Evolutionary conservation across 2,113 vertebrate species (phyloP), one percentile per base, ranked within the genome.

Genomic region (Peromyscus californicus): DNA sequence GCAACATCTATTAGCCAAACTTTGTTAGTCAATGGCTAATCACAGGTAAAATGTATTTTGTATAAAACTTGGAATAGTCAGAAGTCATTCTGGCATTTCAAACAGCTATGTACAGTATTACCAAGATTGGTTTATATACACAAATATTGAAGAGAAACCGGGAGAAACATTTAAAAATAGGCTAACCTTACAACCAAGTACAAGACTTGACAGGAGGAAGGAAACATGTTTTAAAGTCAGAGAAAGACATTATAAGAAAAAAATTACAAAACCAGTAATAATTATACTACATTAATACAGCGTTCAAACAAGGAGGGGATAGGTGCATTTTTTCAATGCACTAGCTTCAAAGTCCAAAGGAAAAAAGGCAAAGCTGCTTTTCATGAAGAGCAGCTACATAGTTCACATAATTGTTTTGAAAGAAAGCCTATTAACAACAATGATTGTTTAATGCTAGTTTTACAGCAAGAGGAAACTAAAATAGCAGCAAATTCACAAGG

Each of bases 391-490:
- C 98, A 99, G 98, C 98, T 97, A 93, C 21, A 69, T 97, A 97
- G 98, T 98, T 98, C 98, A 98, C 96, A 98, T 99, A 98, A 98
- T 98, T 98, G 97, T 98, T 98, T 98, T 87, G 65, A 98, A 98
- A 98, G 97, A 98, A 98, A 99, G 97, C 97, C 97, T 98, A 98
- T 98, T 98, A 99, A 99, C 98, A 98, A 99, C 98, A 95, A 99
- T 99, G 99, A 99, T 99, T 99, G 99, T 99, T 99, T 99, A 99
- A 99, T 99, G 99, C 99, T 99, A 99, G 98, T 98, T 99, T 99
- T 99, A 99, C 98, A 99, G 99, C 98, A 98, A 97, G 97, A 98
- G 97, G 98, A 98, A 98, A 98, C 98, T 98, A 99, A 98, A 98
- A 99, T 99, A 99, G 99, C 99, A 99, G 99, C 99, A 99, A 98